These are phyloP conservation scores for Petaurus breviceps DNA, from an alignment of 2,113 vertebrate species.

Conservation along the genomic window DNA sequence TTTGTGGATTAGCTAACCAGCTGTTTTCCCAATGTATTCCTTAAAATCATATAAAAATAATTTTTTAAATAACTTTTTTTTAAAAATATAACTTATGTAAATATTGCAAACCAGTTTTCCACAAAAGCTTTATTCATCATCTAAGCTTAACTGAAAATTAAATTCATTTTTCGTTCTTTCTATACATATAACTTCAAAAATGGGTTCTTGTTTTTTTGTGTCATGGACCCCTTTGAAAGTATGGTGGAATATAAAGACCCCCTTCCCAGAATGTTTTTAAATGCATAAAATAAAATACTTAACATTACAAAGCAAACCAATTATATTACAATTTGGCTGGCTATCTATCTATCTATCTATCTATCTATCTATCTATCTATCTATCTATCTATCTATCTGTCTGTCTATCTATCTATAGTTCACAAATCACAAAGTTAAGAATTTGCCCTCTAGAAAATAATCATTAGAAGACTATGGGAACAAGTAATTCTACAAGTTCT, in stretches of 20 bases:
- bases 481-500: not conserved
- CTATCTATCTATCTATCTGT: too few relatives aligned
- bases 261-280: not conserved
- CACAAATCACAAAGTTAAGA: not conserved
- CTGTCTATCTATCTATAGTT: not conserved
- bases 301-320: not conserved
- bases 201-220: not conserved
- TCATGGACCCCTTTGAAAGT: not conserved
- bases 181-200: not conserved
- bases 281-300: not conserved
- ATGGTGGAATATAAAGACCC: not conserved
- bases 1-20: not conserved
- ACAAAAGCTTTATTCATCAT: not conserved
- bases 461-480: not conserved
- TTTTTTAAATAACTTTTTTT: too few relatives aligned
- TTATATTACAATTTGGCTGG: not conserved
- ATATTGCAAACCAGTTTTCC: slow-evolving; percentile 24
- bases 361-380: too few relatives aligned
- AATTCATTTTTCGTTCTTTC: slow-evolving; percentile 31
- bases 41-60: not conserved
- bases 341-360: too few relatives aligned
- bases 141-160: not conserved
- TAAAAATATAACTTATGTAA: slow-evolving; percentile 4
- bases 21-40: slow-evolving; percentile 13
- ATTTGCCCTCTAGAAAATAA: not conserved